Percentiles rank a stretch among this genome's conserved stretches.
Evolutionary conservation across 2,113 vertebrate species (phyloP).

Genomic region (Cryptotis parvus): DNA sequence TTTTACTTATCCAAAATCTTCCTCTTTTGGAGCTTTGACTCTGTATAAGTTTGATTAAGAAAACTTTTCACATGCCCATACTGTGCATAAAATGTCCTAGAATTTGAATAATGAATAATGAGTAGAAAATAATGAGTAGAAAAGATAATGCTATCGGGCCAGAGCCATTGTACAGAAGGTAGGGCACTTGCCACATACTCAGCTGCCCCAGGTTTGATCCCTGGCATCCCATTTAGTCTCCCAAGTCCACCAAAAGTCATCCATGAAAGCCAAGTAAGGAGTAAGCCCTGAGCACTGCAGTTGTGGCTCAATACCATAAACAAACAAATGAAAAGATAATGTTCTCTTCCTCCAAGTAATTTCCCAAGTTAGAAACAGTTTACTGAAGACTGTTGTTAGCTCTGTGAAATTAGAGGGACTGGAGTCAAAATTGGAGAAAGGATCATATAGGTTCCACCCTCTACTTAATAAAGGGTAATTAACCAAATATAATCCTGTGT

Average conservation of each 20-base stretch:
- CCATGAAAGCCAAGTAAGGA: no score
- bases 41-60: neutral
- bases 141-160: neutral
- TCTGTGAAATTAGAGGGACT: neutral
- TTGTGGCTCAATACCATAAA: no score
- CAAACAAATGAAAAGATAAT: no score
- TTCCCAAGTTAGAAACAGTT: neutral
- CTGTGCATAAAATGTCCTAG: neutral
- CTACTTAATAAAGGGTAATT: neutral
- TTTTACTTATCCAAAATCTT: neutral
- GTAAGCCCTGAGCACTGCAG: no score
- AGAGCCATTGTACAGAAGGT: no score
- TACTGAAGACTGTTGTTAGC: no score
- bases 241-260: no score
- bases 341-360: neutral
- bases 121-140: neutral
- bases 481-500: neutral
- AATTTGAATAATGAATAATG: neutral
- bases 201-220: no score
- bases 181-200: no score
- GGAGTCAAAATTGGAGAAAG: neutral
- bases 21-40: neutral
- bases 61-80: neutral
- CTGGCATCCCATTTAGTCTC: no score
- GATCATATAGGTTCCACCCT: neutral